Conservation (phyloP, 2,888 invertebrate species). For the Acanthococcus lagerstroemiae region DNA sequence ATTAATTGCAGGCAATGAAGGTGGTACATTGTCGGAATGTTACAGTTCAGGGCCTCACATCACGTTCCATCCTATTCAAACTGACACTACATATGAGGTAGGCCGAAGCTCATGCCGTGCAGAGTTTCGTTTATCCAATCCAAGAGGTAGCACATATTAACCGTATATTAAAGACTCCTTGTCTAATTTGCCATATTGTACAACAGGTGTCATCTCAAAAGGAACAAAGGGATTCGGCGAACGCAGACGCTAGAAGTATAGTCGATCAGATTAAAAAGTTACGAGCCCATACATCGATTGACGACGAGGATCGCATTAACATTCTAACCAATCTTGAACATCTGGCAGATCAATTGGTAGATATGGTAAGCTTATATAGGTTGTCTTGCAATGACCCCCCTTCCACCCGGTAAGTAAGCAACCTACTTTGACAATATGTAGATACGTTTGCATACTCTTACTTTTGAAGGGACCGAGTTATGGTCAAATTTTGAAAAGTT, state of each 20-base stretch:
- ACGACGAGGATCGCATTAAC: conserved; percentile 23
- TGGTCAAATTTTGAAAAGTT: too few species aligned
- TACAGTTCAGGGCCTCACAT: conserved; percentile 14
- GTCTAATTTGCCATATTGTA: not conserved
- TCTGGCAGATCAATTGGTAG: conserved; percentile 17
- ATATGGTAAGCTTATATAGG: conserved; percentile 18
- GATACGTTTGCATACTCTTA: too few species aligned
- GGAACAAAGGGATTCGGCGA: conserved; percentile 18
- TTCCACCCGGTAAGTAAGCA: too few species aligned
- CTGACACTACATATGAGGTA: conserved; percentile 14
- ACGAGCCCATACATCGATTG: conserved; percentile 22
- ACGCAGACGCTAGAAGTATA: conserved; percentile 26
- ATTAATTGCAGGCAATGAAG: conserved; percentile 10
- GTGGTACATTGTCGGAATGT: conserved; percentile 8
- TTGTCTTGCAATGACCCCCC: too few species aligned
- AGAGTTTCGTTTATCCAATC: not conserved
- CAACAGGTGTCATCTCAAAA: conserved; percentile 12
- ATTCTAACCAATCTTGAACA: conserved; percentile 19
- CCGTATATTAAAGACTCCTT: too few species aligned
- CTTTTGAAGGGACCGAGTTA: too few species aligned
- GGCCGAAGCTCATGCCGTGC: too few species aligned
- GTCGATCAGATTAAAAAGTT: conserved; percentile 25
- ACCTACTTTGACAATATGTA: too few species aligned
- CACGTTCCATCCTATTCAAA: conserved; percentile 1
- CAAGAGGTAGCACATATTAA: not conserved